phyloP scores from a whole-genome alignment of 2,797 vertebrate genomes.

The Gymnoscopelus braueri region DNA sequence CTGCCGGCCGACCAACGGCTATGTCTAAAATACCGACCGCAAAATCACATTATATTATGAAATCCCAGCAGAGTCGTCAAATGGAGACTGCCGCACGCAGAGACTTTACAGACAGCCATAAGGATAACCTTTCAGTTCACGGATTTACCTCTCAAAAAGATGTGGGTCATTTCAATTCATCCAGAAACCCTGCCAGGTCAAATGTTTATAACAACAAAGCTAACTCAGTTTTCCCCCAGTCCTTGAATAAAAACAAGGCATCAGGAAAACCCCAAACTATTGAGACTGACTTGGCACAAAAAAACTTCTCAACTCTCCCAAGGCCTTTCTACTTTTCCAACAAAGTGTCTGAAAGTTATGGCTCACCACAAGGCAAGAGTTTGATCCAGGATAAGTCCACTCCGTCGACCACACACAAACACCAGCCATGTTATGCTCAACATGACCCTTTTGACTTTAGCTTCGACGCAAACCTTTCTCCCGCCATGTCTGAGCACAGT shows the following conservation, averaged over 20 bases:
- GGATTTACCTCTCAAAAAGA: slow-evolving; percentile 62
- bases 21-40: slow-evolving; percentile 42
- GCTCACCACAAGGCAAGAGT: slow-evolving; percentile 61
- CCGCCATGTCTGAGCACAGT: slow-evolving; percentile 71
- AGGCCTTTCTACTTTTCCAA: slow-evolving; percentile 71
- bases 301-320: slow-evolving; percentile 70
- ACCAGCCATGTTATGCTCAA: slow-evolving; percentile 73
- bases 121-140: slow-evolving; percentile 51
- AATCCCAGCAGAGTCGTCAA: slow-evolving; percentile 58
- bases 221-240: slow-evolving; percentile 61
- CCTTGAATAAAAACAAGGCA: slow-evolving; percentile 70
- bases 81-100: slow-evolving; percentile 11
- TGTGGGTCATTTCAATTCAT: slow-evolving; percentile 40
- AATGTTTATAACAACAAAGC: slow-evolving; percentile 59
- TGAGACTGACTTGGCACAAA: slow-evolving; percentile 61
- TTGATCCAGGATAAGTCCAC: slow-evolving; percentile 67
- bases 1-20: slow-evolving; percentile 49
- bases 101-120: slow-evolving; percentile 42
- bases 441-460: slow-evolving; percentile 79
- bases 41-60: slow-evolving; percentile 59
- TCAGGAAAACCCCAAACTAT: slow-evolving; percentile 64
- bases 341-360: slow-evolving; percentile 66
- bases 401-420: slow-evolving; percentile 60
- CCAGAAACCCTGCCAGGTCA: slow-evolving; percentile 56
- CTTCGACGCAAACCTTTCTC: slow-evolving; percentile 72